Evolutionary conservation across 2,797 vertebrate species (phyloP), one percentile per base, ranked within the genome.

Genomic region (Thamnophis elegans): DNA sequence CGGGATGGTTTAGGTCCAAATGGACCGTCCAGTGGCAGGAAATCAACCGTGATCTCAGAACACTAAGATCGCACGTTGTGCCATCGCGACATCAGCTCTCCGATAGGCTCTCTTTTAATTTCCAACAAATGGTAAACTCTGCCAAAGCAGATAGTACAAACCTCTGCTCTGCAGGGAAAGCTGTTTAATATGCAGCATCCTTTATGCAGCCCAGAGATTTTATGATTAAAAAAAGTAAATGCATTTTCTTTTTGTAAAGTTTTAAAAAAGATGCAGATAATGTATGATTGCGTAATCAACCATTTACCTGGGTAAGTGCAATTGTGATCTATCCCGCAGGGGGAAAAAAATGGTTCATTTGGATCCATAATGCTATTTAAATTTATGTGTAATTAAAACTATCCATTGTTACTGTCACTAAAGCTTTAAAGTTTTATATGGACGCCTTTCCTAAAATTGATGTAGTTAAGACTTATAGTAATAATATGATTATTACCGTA

Each of bases 371-470:
- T 89, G 55, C 56, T 88, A 88, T 73, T 88, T 88, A 85, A 89
- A 89, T 85, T 36, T 89, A 89, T 47, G 78, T 89, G 51, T 28
- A 42, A 53, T 20, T 89, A 85, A 65, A 85, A 62, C 47, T 55
- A 32, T 85, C 68, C 51, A 55, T 25, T 65, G 56, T 47, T 47
- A 89, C 73, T 89, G n/a, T 65, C 59, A 65, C 14, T 54, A 51
- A 89, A 89, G 28, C 47, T 73, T 42, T 89, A 58, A 26, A 65
- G 93, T 94, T 59, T 78, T n/a, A 62, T 25, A 90, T 91, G 58
- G 87, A 90, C 95, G 90, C 0, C 5, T 55, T 3, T 92, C 53
- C 56, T 53, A 85, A 53, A 65, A n/a, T 2, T 28, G 26, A 14
- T 1, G 86, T 93, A 92, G 89, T 22, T 0, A 5, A 47, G 47